These are phyloP conservation scores for Chloropsis cyanopogon DNA, from an alignment of 2,113 vertebrate genomes.

Conservation along the genomic window DNA sequence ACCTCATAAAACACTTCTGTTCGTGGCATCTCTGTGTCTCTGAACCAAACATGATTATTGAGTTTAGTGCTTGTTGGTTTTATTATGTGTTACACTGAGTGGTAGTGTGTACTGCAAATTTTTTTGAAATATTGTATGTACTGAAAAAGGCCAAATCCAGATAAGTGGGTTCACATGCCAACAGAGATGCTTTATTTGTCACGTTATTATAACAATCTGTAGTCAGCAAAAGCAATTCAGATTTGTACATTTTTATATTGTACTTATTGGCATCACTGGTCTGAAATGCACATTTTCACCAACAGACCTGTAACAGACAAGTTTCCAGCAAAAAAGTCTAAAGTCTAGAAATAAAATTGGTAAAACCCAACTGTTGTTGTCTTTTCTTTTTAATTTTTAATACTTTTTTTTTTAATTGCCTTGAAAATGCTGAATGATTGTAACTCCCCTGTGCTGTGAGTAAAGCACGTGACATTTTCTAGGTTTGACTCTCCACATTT, in stretches of 20 bases:
- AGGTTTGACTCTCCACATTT: not conserved
- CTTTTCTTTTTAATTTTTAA: not conserved
- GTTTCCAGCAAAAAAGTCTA: constrained; percentile 72
- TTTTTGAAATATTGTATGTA: constrained; percentile 55
- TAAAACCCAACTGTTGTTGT: constrained; percentile 58
- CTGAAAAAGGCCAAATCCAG: constrained; percentile 74
- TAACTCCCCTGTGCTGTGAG: not conserved
- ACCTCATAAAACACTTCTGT: constrained; percentile 79
- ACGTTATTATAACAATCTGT: constrained; percentile 69
- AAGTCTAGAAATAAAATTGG: constrained; percentile 83
- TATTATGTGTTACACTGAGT: constrained; percentile 55
- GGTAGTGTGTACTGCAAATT: constrained; percentile 50
- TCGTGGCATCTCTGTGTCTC: constrained; percentile 67
- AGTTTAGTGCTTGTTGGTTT: constrained; percentile 63
- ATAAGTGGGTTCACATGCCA: constrained; percentile 67
- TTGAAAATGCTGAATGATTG: not conserved
- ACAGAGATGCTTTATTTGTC: constrained; percentile 71
- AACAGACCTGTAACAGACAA: constrained; percentile 79
- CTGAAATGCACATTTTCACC: constrained; percentile 84
- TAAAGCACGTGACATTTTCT: not conserved
- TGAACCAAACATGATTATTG: constrained; percentile 70
- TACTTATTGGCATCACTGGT: constrained; percentile 76
- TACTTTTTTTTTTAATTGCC: not conserved
- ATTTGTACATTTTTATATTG: constrained; percentile 69
- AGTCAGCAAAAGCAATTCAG: constrained; percentile 66